phyloP scores from a whole-genome alignment of 2,797 vertebrate genomes.

The Sebastolobus altivelis region DNA sequence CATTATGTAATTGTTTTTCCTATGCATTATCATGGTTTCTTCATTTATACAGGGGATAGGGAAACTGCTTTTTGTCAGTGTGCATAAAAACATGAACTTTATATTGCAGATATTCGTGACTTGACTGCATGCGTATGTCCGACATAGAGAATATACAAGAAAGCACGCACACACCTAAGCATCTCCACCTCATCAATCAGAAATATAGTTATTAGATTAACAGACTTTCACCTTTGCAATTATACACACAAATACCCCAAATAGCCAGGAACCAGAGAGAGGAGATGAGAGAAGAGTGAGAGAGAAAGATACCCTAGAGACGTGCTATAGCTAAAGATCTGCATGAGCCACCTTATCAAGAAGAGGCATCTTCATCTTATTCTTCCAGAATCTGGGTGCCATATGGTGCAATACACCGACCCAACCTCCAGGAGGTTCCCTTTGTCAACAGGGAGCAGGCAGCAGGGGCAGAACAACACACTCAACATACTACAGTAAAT shows the following conservation, averaged over 20 bases:
- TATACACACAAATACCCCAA: background rate
- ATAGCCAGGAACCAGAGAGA: background rate
- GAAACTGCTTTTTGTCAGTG: background rate
- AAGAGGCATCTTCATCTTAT: background rate
- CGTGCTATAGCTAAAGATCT: background rate
- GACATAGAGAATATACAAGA: background rate
- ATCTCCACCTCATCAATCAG: background rate
- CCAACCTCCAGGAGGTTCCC: conserved; percentile 57
- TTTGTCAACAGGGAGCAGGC: conserved; percentile 21
- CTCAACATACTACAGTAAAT: background rate
- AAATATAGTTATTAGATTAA: background rate
- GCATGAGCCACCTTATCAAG: background rate
- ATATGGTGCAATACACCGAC: conserved; percentile 26
- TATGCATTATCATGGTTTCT: background rate
- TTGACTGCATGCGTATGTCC: background rate
- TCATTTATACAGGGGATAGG: background rate
- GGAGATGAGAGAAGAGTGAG: background rate
- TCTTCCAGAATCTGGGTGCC: background rate
- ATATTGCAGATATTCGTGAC: background rate
- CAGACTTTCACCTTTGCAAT: too few species aligned
- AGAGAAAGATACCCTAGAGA: background rate
- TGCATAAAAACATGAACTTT: background rate
- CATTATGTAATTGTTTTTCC: conserved; percentile 4
- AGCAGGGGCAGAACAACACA: background rate
- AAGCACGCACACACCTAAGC: background rate